Percentiles rank a stretch among this genome's conserved stretches.
These are phyloP conservation scores for Linurgus olivaceus DNA, from an alignment of 2,797 vertebrate species.

Conservation along the genomic window DNA sequence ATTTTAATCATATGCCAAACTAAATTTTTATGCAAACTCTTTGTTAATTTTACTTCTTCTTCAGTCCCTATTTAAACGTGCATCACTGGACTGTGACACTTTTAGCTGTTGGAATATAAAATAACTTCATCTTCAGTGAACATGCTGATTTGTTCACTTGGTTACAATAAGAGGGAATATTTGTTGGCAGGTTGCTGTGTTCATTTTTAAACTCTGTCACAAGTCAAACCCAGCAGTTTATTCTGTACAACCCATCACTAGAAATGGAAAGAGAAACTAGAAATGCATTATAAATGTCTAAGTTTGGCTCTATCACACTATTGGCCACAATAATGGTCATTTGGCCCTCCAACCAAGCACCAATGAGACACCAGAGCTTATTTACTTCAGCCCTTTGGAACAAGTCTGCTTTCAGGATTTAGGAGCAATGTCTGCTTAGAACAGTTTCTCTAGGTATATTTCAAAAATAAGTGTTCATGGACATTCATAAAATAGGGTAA, in stretches of 20 bases:
- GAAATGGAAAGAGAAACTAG: background rate
- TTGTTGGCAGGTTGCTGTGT: background rate
- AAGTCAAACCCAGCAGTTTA: background rate
- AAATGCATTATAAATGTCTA: background rate
- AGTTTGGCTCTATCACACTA: background rate
- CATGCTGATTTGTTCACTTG: background rate
- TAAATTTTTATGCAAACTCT: background rate
- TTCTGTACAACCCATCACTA: background rate
- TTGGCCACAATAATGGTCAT: background rate
- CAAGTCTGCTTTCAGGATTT: fast-evolving
- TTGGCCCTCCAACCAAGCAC: background rate
- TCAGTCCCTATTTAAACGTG: background rate
- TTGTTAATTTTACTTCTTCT: background rate
- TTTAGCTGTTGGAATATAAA: background rate
- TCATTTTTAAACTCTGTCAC: background rate
- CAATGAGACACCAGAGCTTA: background rate
- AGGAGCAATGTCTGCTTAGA: background rate
- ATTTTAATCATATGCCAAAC: background rate
- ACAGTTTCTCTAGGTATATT: background rate
- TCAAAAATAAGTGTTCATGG: background rate
- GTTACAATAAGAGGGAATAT: background rate
- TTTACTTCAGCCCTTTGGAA: background rate
- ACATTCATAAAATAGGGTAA: background rate
- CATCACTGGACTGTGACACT: background rate
- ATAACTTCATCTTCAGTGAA: background rate